Evolutionary conservation across 2,888 invertebrate species (phyloP), one percentile per base, ranked within the genome.

Genomic region (Drosophila acutilabella): DNA sequence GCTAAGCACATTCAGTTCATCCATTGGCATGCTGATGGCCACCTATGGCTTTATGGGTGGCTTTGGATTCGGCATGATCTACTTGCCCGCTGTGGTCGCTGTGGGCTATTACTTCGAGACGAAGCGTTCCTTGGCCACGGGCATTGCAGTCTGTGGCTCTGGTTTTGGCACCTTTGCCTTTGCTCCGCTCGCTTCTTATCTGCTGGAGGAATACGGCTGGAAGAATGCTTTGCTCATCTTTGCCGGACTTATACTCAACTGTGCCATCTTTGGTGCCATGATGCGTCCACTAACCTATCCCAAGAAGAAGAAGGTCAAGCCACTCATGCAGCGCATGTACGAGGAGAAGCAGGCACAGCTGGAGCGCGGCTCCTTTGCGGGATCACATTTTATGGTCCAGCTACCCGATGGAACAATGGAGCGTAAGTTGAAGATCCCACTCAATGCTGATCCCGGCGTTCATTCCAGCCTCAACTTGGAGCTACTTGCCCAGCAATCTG

Each of bases 51-150:
- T 98, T 61, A 93, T 98, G 89, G 99, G 98, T 93, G 99, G 98
- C 76, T 95, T 98, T 83, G 98, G 98, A 20, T 97, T 98, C 91
- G 98, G 98, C 73, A 95, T 98, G 93, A 97, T 98, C 88, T 98
- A 98, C 93, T 94, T 99, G 50, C 99, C 99, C 0, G 98, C 99
- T 2, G 98, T 99, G 41, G 98, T 99, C 11, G 97, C 97, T 59
- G 98, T 99, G 26, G 98, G 98, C 6, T 98, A 98, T 93, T 99
- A 99, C 93, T 99, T 99, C 93, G 98, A 99, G 93, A 97, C 98
- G 50, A 97, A 97, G 87, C 94, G 98, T 71, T 98, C 98, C 11
- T 93, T 99, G 75, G 99, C 99, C 51, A 99, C 98, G 56, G 98
- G 96, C 58, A 97, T 97, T 65, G 98, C 98, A 0, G 98, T 98